Evolutionary conservation across 2,113 vertebrate genomes (phyloP), one percentile per base, ranked within the genome.

Genomic region (Dolichallabes microphthalmus): DNA sequence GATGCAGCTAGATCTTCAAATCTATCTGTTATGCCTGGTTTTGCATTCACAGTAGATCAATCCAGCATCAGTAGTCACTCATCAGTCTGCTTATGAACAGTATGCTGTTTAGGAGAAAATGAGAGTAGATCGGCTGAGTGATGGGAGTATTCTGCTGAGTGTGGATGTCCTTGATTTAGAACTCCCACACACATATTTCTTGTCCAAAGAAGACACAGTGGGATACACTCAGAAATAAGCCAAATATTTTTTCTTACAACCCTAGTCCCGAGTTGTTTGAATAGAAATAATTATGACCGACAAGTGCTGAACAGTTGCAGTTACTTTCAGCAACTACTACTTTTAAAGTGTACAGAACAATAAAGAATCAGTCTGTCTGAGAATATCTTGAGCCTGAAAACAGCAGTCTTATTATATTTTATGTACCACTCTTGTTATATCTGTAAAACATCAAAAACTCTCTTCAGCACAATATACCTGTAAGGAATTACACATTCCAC

Each of bases 21-120:
- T 58, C 30, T 39, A 39, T 30, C 53, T 32, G 39, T 45, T 45
- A 7, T 45, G 39, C 39, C 6, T 58, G 58, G 76, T 35, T 60
- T 79, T 35, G 55, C 76, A 79, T 79, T 79, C 76, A 60, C 76
- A 60, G 30, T 35, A 52, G 30, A 79, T 60, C 76, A 60, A 79
- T 35, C 13, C 55, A 60, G 76, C 30, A 35, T 79, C 55, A 60
- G 76, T 35, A 60, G 53, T 55, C 9, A 60, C 30, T 39, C 55
- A 79, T 79, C 55, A 79, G 76, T 39, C 76, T 78, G 53, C 27
- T 50, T 78, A 78, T 60, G 30, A 19, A 78, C 76, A 79, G 55
- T 60, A 39, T 39, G 30, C 55, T 58, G 76, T 25, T 52, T 60
- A 60, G 55, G 30, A 60, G 55, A 60, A 60, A 58, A 58, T 35